Percentiles rank a stretch among this genome's conserved stretches.
These are phyloP conservation scores for Ceratosolen solmsi DNA, from an alignment of 1,140 invertebrate species.

Conservation along the genomic window DNA sequence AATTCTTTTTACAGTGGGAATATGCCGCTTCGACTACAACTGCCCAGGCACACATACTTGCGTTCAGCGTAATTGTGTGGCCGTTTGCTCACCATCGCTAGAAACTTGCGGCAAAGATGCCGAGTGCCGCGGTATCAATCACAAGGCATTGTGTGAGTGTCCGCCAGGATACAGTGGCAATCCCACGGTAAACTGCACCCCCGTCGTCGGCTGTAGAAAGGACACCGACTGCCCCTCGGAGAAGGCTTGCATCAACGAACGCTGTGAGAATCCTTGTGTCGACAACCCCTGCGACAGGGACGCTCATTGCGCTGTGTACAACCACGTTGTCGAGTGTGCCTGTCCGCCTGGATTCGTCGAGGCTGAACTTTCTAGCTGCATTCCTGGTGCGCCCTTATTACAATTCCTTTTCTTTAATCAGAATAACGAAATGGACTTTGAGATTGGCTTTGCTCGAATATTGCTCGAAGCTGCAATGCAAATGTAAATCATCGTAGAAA, in stretches of 20 bases:
- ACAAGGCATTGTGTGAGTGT: slow-evolving; percentile 87
- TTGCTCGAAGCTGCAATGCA: too few relatives aligned
- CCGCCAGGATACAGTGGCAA: slow-evolving; percentile 86
- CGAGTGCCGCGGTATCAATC: slow-evolving; percentile 83
- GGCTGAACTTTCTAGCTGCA: slow-evolving; percentile 74
- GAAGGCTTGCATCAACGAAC: slow-evolving; percentile 85
- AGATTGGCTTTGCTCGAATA: too few relatives aligned
- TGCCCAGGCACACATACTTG: slow-evolving; percentile 86
- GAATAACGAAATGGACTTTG: too few relatives aligned
- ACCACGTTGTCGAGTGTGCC: slow-evolving; percentile 83
- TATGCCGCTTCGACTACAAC: slow-evolving; percentile 82
- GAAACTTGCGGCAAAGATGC: slow-evolving; percentile 81
- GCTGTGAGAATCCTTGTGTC: slow-evolving; percentile 85
- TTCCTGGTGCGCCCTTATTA: slow-evolving; percentile 51
- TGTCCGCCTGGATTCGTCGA: slow-evolving; percentile 85
- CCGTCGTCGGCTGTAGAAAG: slow-evolving; percentile 81
- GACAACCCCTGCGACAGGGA: slow-evolving; percentile 80
- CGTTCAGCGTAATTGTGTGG: slow-evolving; percentile 84
- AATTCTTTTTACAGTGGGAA: too few relatives aligned
- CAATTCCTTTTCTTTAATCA: too few relatives aligned
- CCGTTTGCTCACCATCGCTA: slow-evolving; percentile 81
- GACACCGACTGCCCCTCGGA: slow-evolving; percentile 84
- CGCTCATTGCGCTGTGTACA: slow-evolving; percentile 83
- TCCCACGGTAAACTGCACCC: slow-evolving; percentile 82
- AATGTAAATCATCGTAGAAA: too few relatives aligned